Conservation (phyloP, 2,888 invertebrate species). For the Platycheirus albimanus region DNA sequence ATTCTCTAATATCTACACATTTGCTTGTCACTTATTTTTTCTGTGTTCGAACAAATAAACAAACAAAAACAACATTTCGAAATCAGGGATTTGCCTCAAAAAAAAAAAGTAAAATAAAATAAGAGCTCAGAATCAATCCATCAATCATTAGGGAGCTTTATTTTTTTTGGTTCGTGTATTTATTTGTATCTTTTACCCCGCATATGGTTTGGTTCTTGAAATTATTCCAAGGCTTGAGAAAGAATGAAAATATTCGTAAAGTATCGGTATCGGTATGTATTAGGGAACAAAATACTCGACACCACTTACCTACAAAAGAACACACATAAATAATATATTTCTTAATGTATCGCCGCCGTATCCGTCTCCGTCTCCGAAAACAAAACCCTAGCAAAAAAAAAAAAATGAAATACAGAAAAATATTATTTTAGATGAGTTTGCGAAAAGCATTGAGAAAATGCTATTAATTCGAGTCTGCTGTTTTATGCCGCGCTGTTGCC, state of each 20-base stretch:
- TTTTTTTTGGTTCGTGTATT: background rate
- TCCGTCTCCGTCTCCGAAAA: conserved; percentile 39
- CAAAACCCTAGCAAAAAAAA: conserved; percentile 33
- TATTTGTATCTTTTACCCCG: background rate
- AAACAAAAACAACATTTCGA: conserved; percentile 34
- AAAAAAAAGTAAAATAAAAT: conserved; percentile 2
- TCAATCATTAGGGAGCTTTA: conserved; percentile 61
- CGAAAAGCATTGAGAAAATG: conserved; percentile 60
- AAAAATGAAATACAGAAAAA: conserved; percentile 31
- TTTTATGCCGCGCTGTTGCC: conserved; percentile 20
- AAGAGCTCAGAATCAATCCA: conserved; percentile 53
- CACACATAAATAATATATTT: conserved; percentile 51
- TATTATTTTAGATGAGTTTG: conserved; percentile 67
- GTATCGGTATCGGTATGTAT: background rate
- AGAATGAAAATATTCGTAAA: too few species aligned
- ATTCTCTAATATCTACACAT: conserved; percentile 21
- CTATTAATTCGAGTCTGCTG: conserved; percentile 51
- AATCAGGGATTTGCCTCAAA: conserved; percentile 28
- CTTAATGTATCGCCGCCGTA: conserved; percentile 49
- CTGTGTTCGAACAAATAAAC: conserved; percentile 11
- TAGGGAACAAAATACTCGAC: conserved; percentile 7
- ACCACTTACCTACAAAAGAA: conserved; percentile 14
- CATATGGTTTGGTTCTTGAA: conserved; percentile 36
- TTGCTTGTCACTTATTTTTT: conserved; percentile 14
- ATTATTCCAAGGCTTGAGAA: conserved; percentile 31